A percentile compares a stretch with the other conserved stretches of the same genome.
phyloP scores from a whole-genome alignment of 2,888 invertebrate species.

The Bibio marci region DNA sequence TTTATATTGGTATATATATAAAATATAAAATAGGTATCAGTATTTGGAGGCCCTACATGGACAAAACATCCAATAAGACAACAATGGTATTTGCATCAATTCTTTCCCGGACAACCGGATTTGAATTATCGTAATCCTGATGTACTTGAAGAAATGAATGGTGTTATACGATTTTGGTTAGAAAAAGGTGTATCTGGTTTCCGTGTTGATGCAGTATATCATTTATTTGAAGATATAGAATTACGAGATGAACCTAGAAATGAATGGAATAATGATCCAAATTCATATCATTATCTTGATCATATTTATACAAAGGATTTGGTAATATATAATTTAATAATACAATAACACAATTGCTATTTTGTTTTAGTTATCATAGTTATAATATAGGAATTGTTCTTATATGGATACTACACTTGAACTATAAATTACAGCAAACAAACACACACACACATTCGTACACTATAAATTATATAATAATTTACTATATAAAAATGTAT shows the following conservation, averaged over 20 bases:
- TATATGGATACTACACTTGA: no score
- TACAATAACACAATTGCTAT: background rate
- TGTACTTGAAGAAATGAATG: constrained; percentile 47
- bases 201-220: constrained; percentile 47
- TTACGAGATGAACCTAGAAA: constrained; percentile 33
- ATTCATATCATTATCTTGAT: constrained; percentile 36
- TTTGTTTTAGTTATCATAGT: background rate
- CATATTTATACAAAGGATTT: constrained; percentile 46
- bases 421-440: no score
- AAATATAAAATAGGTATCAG: constrained; percentile 14
- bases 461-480: no score
- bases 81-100: constrained; percentile 53
- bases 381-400: background rate
- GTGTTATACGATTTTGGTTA: constrained; percentile 50
- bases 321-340: constrained; percentile 33
- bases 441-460: no score
- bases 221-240: constrained; percentile 31
- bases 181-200: constrained; percentile 61
- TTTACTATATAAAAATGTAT: no score
- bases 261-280: constrained; percentile 29
- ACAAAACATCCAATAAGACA: constrained; percentile 40
- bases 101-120: constrained; percentile 52
- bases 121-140: constrained; percentile 55
- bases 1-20: background rate
- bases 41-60: constrained; percentile 51